phyloP scores from a whole-genome alignment of 2,113 vertebrate genomes.

The Passer montanus region DNA sequence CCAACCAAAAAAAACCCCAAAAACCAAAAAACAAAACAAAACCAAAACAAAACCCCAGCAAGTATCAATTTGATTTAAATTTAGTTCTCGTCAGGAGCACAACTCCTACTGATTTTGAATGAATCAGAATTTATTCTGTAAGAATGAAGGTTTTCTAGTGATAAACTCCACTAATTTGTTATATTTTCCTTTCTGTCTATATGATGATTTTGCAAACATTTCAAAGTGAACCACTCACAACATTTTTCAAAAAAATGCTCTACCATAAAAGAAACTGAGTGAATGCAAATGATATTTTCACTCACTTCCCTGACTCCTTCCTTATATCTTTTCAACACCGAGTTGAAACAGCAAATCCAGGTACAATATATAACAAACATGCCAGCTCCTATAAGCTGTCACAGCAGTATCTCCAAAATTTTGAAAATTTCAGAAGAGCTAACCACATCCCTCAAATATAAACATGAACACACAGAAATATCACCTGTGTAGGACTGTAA shows the following conservation, averaged over 20 bases:
- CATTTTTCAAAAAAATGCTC: background rate
- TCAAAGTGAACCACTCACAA: background rate
- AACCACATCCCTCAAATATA: background rate
- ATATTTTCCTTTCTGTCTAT: background rate
- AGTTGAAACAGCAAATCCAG: background rate
- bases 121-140: background rate
- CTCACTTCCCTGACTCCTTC: background rate
- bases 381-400: background rate
- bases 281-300: background rate
- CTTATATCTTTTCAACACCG: background rate
- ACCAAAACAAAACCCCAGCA: background rate
- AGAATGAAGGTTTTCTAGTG: background rate
- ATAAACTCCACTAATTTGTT: background rate
- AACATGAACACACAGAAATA: background rate
- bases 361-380: background rate
- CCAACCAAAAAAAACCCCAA: background rate
- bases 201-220: background rate
- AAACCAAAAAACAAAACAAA: background rate
- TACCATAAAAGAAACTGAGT: background rate
- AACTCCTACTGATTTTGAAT: background rate
- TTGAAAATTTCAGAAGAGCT: background rate
- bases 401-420: background rate
- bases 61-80: background rate
- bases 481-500: background rate
- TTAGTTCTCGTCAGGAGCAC: background rate